Percentiles rank a stretch among this genome's conserved stretches.
Evolutionary conservation across 1,140 invertebrate genomes (phyloP).

Genomic region (Whitmania pigra): DNA sequence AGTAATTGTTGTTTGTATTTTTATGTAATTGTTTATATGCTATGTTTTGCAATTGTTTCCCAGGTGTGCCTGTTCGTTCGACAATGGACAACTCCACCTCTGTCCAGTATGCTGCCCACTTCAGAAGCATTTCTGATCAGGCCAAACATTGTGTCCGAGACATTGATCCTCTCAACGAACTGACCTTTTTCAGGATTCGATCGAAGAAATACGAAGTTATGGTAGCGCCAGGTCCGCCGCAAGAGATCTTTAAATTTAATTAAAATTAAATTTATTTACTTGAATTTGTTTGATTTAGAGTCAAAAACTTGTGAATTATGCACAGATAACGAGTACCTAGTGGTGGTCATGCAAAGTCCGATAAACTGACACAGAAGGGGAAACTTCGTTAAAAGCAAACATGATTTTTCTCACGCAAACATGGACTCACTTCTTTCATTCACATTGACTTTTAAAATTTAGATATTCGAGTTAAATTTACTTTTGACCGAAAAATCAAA

Average conservation of each 20-base stretch:
- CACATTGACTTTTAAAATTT: not conserved
- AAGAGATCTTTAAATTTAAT: too few species aligned
- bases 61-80: slow-evolving; percentile 43
- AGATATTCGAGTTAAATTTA: not conserved
- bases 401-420: too few species aligned
- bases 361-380: not conserved
- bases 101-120: slow-evolving; percentile 75
- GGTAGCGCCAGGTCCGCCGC: slow-evolving; percentile 56
- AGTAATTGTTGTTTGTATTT: not conserved
- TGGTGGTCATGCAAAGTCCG: slow-evolving; percentile 7
- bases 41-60: slow-evolving; percentile 44
- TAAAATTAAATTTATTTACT: too few species aligned
- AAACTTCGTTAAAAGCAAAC: not conserved
- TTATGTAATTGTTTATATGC: too few species aligned
- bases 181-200: slow-evolving; percentile 76
- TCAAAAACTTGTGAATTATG: too few species aligned
- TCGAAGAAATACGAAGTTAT: slow-evolving; percentile 92
- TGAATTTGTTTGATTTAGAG: too few species aligned
- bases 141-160: slow-evolving; percentile 78
- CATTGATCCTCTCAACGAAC: slow-evolving; percentile 81
- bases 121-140: slow-evolving; percentile 78
- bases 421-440: not conserved
- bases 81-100: slow-evolving; percentile 89
- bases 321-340: not conserved
- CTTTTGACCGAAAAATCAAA: not conserved